A percentile compares a stretch with the other conserved stretches of the same genome.
These are phyloP conservation scores for Eulacestoma nigropectus DNA, from an alignment of 2,113 vertebrate genomes.

Conservation along the genomic window DNA sequence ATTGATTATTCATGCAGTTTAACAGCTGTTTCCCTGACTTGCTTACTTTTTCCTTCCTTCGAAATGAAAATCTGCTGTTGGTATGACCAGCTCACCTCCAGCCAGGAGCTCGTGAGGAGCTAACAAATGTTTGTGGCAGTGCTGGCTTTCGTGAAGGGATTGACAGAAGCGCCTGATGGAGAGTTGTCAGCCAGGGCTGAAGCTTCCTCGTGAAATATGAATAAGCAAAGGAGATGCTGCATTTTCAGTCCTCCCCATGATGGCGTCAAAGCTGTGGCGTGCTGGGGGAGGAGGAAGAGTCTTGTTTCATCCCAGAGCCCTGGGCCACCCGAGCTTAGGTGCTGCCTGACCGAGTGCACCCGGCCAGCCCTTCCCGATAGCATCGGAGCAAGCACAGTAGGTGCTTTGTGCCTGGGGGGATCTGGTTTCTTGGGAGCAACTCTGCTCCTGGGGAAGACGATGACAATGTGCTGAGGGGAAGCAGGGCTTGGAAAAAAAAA, in stretches of 20 bases:
- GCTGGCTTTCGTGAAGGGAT: not conserved
- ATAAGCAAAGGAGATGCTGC: not conserved
- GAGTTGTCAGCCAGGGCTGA: not conserved
- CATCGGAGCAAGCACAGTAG: slow-evolving; percentile 54
- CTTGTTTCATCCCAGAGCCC: slow-evolving; percentile 56
- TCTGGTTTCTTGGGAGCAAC: slow-evolving; percentile 72
- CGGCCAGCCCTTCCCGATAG: slow-evolving; percentile 58
- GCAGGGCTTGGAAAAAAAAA: not conserved
- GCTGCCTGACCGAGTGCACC: slow-evolving; percentile 44
- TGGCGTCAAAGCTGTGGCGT: slow-evolving; percentile 47
- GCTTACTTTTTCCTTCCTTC: not conserved
- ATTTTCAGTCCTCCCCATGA: not conserved
- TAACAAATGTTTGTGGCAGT: not conserved
- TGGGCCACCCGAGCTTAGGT: slow-evolving; percentile 71
- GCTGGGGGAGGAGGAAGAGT: slow-evolving; percentile 18
- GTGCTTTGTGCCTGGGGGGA: slow-evolving; percentile 68
- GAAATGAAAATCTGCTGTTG: not conserved
- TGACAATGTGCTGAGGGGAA: slow-evolving; percentile 31
- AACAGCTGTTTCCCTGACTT: slow-evolving; percentile 44
- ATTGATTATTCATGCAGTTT: slow-evolving; percentile 57
- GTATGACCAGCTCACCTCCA: slow-evolving; percentile 2
- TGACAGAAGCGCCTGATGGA: not conserved
- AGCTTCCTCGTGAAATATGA: not conserved
- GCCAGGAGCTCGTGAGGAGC: not conserved
- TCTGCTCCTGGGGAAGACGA: slow-evolving; percentile 15